These are phyloP conservation scores for Brachypteracias leptosomus DNA, from an alignment of 2,113 vertebrate species.

Conservation along the genomic window DNA sequence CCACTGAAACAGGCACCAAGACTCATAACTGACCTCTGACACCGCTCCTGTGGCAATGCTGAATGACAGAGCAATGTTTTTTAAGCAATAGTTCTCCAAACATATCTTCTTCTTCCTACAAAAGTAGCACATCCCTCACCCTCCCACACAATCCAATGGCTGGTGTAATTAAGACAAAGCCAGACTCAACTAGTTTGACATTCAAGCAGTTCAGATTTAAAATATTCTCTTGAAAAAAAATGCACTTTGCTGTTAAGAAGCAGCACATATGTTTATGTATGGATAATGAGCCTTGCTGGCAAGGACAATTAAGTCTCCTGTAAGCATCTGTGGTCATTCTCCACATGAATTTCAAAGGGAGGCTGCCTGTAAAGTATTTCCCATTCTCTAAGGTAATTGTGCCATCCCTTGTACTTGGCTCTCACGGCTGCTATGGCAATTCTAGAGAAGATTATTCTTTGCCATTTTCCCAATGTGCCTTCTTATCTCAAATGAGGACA, in stretches of 20 bases:
- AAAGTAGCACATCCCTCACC: neutral
- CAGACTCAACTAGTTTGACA: constrained; percentile 55
- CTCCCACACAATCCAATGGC: neutral
- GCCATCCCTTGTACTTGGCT: neutral
- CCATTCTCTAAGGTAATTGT: neutral
- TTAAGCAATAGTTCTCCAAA: neutral
- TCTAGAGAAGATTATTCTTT: neutral
- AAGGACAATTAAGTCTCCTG: constrained; percentile 52
- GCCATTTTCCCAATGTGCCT: neutral
- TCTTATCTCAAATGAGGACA: neutral
- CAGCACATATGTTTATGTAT: constrained; percentile 58
- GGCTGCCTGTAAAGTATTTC: neutral
- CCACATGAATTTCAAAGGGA: neutral
- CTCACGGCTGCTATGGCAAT: neutral
- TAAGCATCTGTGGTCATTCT: constrained; percentile 53
- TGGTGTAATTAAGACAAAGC: constrained; percentile 25
- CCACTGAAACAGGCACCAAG: neutral
- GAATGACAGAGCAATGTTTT: neutral
- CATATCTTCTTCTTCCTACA: neutral
- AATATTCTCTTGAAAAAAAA: constrained; percentile 20
- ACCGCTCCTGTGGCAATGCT: neutral
- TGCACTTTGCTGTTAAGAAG: constrained; percentile 25
- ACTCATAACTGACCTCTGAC: neutral
- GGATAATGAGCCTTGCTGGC: constrained; percentile 62
- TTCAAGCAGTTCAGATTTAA: constrained; percentile 25